A percentile compares a stretch with the other conserved stretches of the same genome.
Conservation (phyloP, 2,113 vertebrate genomes). For the Polypterus bichir region DNA sequence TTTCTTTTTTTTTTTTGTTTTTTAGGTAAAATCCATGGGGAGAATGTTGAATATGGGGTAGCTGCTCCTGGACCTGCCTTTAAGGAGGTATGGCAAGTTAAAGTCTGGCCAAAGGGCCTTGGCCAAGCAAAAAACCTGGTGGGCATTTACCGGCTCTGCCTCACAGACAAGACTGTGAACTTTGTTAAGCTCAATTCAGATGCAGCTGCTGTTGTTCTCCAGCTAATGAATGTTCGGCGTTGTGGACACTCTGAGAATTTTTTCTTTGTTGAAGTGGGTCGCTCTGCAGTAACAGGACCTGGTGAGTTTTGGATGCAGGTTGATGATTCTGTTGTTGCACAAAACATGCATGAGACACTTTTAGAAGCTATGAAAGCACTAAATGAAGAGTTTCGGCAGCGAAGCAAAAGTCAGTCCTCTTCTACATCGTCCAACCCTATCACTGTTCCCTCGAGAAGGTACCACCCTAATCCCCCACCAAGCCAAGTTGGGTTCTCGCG, state of each 20-base stretch:
- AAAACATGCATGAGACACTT: slow-evolving; percentile 70
- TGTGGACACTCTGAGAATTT: slow-evolving; percentile 67
- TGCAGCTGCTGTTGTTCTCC: slow-evolving; percentile 57
- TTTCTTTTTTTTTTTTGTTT: slow-evolving; percentile 8
- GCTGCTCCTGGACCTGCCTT: slow-evolving; percentile 51
- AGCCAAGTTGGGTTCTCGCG: slow-evolving; percentile 51
- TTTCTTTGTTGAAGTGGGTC: slow-evolving; percentile 69
- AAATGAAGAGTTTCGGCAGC: slow-evolving; percentile 63
- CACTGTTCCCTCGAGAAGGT: slow-evolving; percentile 44
- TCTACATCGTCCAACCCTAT: slow-evolving; percentile 61
- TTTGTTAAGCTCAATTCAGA: slow-evolving; percentile 61
- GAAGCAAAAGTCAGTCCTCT: slow-evolving; percentile 58
- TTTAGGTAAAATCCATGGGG: slow-evolving; percentile 46
- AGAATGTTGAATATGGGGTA: slow-evolving; percentile 41
- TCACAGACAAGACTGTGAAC: slow-evolving; percentile 59
- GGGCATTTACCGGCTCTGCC: slow-evolving; percentile 59
- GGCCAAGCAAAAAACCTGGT: slow-evolving; percentile 60
- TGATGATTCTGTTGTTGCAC: slow-evolving; percentile 58
- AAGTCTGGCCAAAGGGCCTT: slow-evolving; percentile 63
- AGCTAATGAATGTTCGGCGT: slow-evolving; percentile 63
- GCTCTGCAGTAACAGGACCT: slow-evolving; percentile 55
- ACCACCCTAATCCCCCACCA: slow-evolving; percentile 41
- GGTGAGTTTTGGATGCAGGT: slow-evolving; percentile 77
- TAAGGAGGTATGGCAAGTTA: slow-evolving; percentile 74
- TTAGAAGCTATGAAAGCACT: slow-evolving; percentile 64